Conservation (phyloP, 2,888 invertebrate species). For the Monochamus alternatus region DNA sequence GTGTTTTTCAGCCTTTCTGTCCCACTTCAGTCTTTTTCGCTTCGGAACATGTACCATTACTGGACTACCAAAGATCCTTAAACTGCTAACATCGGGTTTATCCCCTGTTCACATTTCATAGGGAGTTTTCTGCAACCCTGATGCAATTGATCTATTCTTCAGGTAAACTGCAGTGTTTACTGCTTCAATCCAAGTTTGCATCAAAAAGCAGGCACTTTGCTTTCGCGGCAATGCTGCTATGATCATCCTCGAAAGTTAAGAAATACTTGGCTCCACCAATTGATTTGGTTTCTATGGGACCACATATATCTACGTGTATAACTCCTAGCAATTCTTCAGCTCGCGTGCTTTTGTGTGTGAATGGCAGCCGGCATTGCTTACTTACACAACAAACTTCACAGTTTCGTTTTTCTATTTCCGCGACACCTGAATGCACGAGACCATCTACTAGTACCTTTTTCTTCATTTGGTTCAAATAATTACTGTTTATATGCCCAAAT, state of each 20-base stretch:
- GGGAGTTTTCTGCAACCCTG: not conserved
- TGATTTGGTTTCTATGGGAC: slow-evolving; percentile 49
- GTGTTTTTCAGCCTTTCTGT: slow-evolving; percentile 54
- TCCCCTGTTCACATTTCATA: too few species aligned
- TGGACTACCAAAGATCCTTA: slow-evolving; percentile 56
- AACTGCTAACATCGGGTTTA: too few species aligned
- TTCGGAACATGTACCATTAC: slow-evolving; percentile 61
- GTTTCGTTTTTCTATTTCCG: not conserved
- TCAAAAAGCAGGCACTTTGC: slow-evolving; percentile 41
- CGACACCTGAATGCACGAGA: not conserved
- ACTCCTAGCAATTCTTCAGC: slow-evolving; percentile 39
- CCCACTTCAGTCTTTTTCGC: too few species aligned
- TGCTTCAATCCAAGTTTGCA: slow-evolving; percentile 40
- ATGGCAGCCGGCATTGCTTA: slow-evolving; percentile 60
- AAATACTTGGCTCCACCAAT: slow-evolving; percentile 55
- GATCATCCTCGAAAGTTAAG: slow-evolving; percentile 62
- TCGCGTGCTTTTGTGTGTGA: slow-evolving; percentile 43
- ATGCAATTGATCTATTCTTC: slow-evolving; percentile 14
- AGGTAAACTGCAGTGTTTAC: slow-evolving; percentile 36
- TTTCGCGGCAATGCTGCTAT: slow-evolving; percentile 52
- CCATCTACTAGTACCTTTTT: too few species aligned
- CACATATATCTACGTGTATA: slow-evolving; percentile 43
- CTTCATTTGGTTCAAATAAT: too few species aligned
- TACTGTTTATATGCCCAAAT: too few species aligned
- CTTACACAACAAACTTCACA: slow-evolving; percentile 54